Base-by-base conservation (phyloP, 2,888 invertebrate species). In the Coronaproctus castanopsis region DNA sequence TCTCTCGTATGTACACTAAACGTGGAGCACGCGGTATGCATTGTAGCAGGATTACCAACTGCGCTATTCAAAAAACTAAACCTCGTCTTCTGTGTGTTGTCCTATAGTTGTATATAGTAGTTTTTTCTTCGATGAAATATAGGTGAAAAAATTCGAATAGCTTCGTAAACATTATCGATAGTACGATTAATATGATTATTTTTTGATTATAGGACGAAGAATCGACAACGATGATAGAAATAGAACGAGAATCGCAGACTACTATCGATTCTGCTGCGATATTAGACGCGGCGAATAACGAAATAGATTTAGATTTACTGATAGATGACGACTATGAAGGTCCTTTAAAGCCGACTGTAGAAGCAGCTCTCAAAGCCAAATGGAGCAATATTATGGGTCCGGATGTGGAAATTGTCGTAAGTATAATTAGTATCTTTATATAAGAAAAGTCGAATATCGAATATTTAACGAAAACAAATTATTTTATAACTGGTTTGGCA, bases 371-470 rank as follows among this genome's bases (percentile, higher is more conserved):
- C 62, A 80, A 80, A 69, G 78, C 82, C 61, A 88, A 87, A 70
- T 88, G 88, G 84, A 81, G 83, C 65, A 81, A 85, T 66, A 81
- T 91, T 65, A 78, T 93, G 64, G 78, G 78, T 2, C 78, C 80
- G 57, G 85, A 87, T 62, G 82, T 83, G 67, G 85, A 91, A 71
- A 87, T 95, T 70, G 80, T 93, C 70, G 85, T 87, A 70, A 74
- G 80, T 75, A 58, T 57, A n/a, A n/a, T n/a, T n/a, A n/a, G n/a
- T n/a, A n/a, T n/a, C n/a, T n/a, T n/a, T n/a, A n/a, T n/a, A n/a
- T n/a, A n/a, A n/a, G n/a, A n/a, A n/a, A 51, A 61, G 58, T 54
- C 21, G 10, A 50, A 23, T 22, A n/a, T 57, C 14, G 51, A 18
- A 10, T 8, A 18, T 52, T 53, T 20, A 14, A 14, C 14, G 49